Evolutionary conservation across 2,797 vertebrate species (phyloP), one percentile per base, ranked within the genome.

Genomic region (Echiichthys vipera): DNA sequence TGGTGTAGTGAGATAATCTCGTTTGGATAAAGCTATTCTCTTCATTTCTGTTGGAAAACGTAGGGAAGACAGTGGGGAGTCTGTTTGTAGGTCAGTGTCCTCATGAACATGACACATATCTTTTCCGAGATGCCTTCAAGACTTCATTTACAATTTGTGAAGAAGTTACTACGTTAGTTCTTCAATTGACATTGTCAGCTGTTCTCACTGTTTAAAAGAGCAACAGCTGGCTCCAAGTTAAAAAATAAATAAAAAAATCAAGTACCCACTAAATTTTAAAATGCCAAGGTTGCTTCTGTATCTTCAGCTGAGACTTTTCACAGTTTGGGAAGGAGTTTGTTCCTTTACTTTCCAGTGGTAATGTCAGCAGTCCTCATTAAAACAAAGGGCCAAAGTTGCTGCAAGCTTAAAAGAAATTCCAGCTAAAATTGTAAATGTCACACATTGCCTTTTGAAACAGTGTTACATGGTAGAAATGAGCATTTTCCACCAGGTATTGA

Each of bases 341-440:
- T 49, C 51, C 47, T n/a, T 77, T 25, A 61, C 63, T 69, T 63
- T 53, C 17, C 69, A 77, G 74, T 59, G 12, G 6, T 67, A 40
- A 37, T 59, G 65, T 83, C 75, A 76, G 80, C 77, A 73, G 58
- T 73, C 47, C 51, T 72, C 14, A 24, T 7, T 78, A 64, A 84
- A 78, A 71, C 54, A 79, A 69, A 73, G 27, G 15, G 13, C 7
- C 37, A 15, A 51, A 45, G 34, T 55, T 37, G 50, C 73, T 71
- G 61, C 15, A 1, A 69, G 30, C 40, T 71, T 34, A 4, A 68
- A 32, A 65, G 25, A 69, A 65, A 57, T 0, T 14, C 1, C 10
- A 49, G 50, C 36, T 46, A 43, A 25, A 86, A 65, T 30, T 69
- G 22, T 61, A 77, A 78, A 78, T 80, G 65, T 65, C 46, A 71